phyloP scores from a whole-genome alignment of 2,888 invertebrate species.

The Congeria kusceri region DNA sequence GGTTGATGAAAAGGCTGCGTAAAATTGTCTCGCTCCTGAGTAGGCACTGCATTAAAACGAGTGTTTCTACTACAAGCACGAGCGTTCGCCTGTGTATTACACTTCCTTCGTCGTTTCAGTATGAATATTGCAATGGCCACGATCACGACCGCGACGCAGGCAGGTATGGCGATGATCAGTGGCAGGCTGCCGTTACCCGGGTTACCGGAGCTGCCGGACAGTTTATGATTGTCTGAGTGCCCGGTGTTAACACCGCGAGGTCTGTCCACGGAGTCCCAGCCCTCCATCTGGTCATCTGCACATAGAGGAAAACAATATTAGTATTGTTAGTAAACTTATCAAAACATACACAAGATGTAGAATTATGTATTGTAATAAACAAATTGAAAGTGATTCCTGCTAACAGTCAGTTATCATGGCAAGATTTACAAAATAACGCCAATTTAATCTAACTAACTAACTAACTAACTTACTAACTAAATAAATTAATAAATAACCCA shows the following conservation, averaged over 20 bases:
- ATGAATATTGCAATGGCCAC: constrained; percentile 73
- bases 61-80: constrained; percentile 55
- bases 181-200: constrained; percentile 72
- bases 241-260: background rate
- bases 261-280: too few relatives aligned
- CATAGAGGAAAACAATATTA: too few relatives aligned
- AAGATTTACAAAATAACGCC: too few relatives aligned
- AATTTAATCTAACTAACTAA: too few relatives aligned
- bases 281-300: too few relatives aligned
- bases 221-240: background rate
- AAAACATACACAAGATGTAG: too few relatives aligned
- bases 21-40: constrained; percentile 65
- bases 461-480: too few relatives aligned
- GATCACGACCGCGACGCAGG: constrained; percentile 75
- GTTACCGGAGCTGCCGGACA: constrained; percentile 5
- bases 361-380: too few relatives aligned
- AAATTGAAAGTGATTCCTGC: too few relatives aligned
- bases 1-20: constrained; percentile 24
- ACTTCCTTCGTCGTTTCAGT: constrained; percentile 68
- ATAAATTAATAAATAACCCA: too few relatives aligned
- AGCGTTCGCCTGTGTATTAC: constrained; percentile 51
- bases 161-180: constrained; percentile 80
- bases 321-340: too few relatives aligned
- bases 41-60: constrained; percentile 71
- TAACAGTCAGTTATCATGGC: too few relatives aligned